phyloP scores from a whole-genome alignment of 1,140 invertebrate genomes.

The Brachionus koreanus region DNA sequence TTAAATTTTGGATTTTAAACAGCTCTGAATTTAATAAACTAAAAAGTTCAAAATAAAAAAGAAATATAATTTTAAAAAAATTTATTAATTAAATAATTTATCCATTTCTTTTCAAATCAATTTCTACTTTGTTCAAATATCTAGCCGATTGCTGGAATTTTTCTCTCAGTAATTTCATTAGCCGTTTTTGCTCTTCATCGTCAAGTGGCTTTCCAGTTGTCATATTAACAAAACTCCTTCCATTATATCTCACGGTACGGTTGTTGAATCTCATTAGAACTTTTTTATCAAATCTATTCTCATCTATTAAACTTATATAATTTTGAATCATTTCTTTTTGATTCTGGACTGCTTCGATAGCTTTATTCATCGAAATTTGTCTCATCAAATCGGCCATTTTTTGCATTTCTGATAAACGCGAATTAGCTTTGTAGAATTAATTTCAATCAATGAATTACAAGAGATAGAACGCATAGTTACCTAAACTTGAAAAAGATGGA shows the following conservation, averaged over 20 bases:
- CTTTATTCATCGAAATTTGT: neutral
- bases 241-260: neutral
- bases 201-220: neutral
- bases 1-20: no score
- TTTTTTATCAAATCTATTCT: neutral
- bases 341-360: neutral
- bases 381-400: neutral
- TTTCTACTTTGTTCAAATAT: neutral
- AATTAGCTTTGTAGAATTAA: neutral
- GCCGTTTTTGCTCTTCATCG: neutral
- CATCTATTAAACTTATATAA: neutral
- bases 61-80: no score
- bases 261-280: neutral
- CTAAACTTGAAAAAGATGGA: neutral
- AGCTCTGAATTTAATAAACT: no score
- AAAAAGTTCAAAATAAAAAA: neutral
- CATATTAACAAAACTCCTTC: neutral
- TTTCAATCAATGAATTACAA: neutral
- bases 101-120: neutral
- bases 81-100: neutral
- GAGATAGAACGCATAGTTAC: neutral
- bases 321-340: neutral
- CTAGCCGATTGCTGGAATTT: neutral
- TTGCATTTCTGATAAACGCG: neutral
- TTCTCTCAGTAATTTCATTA: neutral